Percentiles rank a stretch among this genome's conserved stretches.
phyloP scores from a whole-genome alignment of 2,113 vertebrate genomes.

The Apodemus speciosus region DNA sequence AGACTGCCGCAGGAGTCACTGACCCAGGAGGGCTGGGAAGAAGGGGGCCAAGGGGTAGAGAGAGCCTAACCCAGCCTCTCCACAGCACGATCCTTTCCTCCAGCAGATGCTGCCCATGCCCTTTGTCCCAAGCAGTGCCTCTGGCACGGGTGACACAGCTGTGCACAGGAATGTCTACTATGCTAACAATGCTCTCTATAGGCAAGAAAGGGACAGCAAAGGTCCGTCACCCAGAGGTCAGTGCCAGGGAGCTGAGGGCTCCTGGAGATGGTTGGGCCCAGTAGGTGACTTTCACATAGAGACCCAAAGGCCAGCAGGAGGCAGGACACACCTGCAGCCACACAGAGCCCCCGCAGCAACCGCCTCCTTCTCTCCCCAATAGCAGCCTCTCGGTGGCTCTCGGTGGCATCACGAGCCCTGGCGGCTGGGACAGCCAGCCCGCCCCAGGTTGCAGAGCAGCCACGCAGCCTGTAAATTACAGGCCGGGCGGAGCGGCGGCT shows the following conservation, averaged over 20 bases:
- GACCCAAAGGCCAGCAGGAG: background rate
- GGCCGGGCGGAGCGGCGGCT: background rate
- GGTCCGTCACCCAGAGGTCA: background rate
- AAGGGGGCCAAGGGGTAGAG: background rate
- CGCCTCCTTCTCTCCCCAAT: background rate
- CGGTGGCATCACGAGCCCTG: background rate
- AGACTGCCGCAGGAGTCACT: rapidly evolving
- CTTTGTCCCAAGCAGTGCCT: too few species aligned
- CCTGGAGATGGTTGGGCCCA: background rate
- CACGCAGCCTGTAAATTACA: background rate
- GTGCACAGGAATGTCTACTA: background rate
- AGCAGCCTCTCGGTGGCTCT: background rate
- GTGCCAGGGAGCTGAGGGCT: background rate
- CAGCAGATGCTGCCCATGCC: background rate
- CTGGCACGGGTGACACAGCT: background rate
- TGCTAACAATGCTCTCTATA: background rate
- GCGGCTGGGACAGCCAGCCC: background rate
- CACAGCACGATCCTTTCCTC: background rate
- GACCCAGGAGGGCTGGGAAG: background rate
- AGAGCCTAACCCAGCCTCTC: background rate
- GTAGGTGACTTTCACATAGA: too few species aligned
- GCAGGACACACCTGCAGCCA: background rate
- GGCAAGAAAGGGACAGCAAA: background rate
- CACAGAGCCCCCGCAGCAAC: background rate
- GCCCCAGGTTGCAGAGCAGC: background rate